These are phyloP conservation scores for Neolamprologus devosi DNA, from an alignment of 2,113 vertebrate species.

Conservation along the genomic window DNA sequence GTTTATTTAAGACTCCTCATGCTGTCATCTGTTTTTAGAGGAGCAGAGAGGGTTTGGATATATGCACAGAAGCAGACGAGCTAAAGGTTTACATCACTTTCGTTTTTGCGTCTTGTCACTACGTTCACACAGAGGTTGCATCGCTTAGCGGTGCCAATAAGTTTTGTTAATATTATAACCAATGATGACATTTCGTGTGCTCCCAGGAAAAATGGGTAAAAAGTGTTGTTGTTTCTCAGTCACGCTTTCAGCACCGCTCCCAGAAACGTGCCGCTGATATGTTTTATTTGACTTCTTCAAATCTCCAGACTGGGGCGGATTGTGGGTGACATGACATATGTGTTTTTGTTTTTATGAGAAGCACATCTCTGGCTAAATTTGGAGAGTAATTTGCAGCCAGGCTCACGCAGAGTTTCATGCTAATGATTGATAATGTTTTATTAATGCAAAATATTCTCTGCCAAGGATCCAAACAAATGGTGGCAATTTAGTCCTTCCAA, in stretches of 20 bases:
- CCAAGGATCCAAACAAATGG: constrained; percentile 72
- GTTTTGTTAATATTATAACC: neutral
- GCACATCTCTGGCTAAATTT: constrained; percentile 38
- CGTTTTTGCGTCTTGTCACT: neutral
- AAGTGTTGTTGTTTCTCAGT: neutral
- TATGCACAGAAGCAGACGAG: neutral
- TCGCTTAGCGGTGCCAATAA: neutral
- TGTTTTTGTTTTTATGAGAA: constrained; percentile 38
- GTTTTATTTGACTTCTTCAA: constrained; percentile 45
- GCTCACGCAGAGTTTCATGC: constrained; percentile 31
- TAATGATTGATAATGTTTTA: constrained; percentile 79
- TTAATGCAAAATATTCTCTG: constrained; percentile 74
- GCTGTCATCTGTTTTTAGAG: neutral
- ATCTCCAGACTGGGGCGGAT: constrained; percentile 22
- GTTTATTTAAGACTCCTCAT: constrained; percentile 37
- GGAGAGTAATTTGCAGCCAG: constrained; percentile 58
- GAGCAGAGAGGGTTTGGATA: neutral
- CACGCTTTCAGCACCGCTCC: neutral
- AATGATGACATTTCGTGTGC: neutral
- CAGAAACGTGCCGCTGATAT: neutral
- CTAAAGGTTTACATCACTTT: neutral
- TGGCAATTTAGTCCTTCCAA: constrained; percentile 68
- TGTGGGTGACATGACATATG: constrained; percentile 49
- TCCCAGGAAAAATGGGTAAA: neutral
- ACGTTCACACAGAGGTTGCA: neutral